Evolutionary conservation across 1,140 invertebrate species (phyloP).

Genomic region (Harpegnathos saltator): DNA sequence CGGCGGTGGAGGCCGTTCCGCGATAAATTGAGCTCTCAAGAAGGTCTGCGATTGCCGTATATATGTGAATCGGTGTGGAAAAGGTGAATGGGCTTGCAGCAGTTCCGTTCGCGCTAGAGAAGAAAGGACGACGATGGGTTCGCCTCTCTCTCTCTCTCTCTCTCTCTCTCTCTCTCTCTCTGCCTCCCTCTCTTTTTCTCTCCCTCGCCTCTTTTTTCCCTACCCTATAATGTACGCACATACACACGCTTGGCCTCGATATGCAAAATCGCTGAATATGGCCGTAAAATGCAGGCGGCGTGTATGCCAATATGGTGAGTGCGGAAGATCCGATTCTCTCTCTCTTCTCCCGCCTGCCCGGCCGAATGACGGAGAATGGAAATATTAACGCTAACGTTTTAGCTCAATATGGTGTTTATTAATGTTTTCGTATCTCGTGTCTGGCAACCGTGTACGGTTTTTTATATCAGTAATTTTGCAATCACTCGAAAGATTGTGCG

Average conservation of each 20-base stretch:
- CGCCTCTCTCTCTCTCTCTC: conserved; percentile 16
- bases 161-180: conserved; percentile 6
- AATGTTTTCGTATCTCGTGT: conserved; percentile 3
- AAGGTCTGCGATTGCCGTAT: conserved; percentile 68
- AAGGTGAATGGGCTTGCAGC: conserved; percentile 70
- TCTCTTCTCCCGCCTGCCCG: conserved; percentile 27
- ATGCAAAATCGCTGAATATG: conserved; percentile 85
- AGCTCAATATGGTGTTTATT: background rate
- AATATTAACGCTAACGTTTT: conserved; percentile 76
- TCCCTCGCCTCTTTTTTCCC: conserved; percentile 24
- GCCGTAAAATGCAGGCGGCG: conserved; percentile 84
- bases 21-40: conserved; percentile 75
- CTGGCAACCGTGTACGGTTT: background rate
- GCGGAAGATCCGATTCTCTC: conserved; percentile 70
- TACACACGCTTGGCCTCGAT: conserved; percentile 70
- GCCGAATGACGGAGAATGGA: conserved; percentile 66
- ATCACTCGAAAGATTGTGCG: conserved; percentile 1
- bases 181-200: conserved; percentile 15
- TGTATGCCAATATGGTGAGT: conserved; percentile 82
- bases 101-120: conserved; percentile 43
- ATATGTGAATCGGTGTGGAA: conserved; percentile 68
- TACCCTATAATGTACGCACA: conserved; percentile 61
- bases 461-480: background rate
- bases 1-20: conserved; percentile 62
- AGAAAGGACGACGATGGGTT: conserved; percentile 63